Evolutionary conservation across 2,888 invertebrate species (phyloP).

Genomic region (Glomeris marginata): DNA sequence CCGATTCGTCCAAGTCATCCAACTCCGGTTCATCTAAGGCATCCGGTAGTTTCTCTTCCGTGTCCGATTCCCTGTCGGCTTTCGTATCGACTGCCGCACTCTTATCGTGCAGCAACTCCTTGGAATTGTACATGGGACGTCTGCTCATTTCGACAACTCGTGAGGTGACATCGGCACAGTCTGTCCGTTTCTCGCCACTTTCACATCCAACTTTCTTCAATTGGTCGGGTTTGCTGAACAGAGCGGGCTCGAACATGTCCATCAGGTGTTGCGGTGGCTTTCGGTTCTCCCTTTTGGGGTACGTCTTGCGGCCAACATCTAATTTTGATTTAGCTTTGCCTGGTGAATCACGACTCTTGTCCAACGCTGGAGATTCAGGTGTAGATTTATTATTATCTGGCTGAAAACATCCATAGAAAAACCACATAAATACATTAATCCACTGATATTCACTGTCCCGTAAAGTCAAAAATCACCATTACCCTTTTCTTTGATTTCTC

Average conservation of each 20-base stretch:
- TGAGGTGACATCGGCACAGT: neutral
- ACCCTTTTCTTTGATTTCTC: too few relatives aligned
- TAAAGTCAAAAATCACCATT: too few relatives aligned
- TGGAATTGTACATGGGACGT: neutral
- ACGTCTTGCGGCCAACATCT: constrained; percentile 12
- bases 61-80: neutral
- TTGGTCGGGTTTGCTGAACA: constrained; percentile 64
- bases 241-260: constrained; percentile 40
- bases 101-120: constrained; percentile 9
- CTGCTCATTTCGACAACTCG: too few relatives aligned
- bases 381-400: too few relatives aligned
- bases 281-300: constrained; percentile 32
- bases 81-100: constrained; percentile 15
- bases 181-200: neutral
- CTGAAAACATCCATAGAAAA: neutral
- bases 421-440: too few relatives aligned
- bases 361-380: too few relatives aligned
- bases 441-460: too few relatives aligned
- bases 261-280: constrained; percentile 46
- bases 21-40: neutral
- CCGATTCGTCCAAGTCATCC: constrained; percentile 22
- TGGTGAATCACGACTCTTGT: too few relatives aligned
- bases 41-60: neutral
- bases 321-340: neutral
- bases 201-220: constrained; percentile 14